Base-by-base conservation (phyloP, 2,888 invertebrate species). In the Trichopoda pennipes region DNA sequence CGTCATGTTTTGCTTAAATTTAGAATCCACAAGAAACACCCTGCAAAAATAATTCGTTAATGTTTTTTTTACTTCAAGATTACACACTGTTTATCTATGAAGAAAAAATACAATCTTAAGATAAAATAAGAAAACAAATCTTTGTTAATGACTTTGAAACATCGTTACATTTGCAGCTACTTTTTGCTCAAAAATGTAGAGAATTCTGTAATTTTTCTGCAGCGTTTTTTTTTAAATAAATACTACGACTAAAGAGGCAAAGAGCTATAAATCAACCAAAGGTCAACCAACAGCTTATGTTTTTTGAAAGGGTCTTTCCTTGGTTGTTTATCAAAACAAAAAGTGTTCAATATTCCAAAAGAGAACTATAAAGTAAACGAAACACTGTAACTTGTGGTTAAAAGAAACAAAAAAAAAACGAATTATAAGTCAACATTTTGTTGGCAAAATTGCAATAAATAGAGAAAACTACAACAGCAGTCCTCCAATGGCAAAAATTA, bases 91-190 rank as follows among this genome's bases (percentile, higher is more conserved):
- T 47, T 42, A 32, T 17, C 51, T 55, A 38, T 12, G 38, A 38
- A 35, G 12, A 10, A 38, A 38, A 35, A 38, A 28, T 6, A 28
- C 6, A 28, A 19, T 42, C 51, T 17, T 56, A 38, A 44, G 21
- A 8, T 21, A 60, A 38, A 75, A 32, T 55, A 23, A 14, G 21
- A 23, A 17, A 58, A 68, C 73, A 73, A 28, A 35, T 49, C 42
- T 17, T 42, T 80, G 80, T 75, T 80, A 80, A 80, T 80, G 80
- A 80, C 80, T 80, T 74, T 80, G 74, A 80, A 72, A 74, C 28
- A 28, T 4, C 28, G 63, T 72, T 73, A 53, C 19, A 61, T 63
- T 74, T 61, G 68, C 53, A 19, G 12, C 53, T 44, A 23, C 47
- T 56, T 56, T 55, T 19, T n/a, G 17, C 23, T 19, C 8, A 21